Evolutionary conservation across 2,797 vertebrate genomes (phyloP).

Genomic region (Alcedo quadribrachys): DNA sequence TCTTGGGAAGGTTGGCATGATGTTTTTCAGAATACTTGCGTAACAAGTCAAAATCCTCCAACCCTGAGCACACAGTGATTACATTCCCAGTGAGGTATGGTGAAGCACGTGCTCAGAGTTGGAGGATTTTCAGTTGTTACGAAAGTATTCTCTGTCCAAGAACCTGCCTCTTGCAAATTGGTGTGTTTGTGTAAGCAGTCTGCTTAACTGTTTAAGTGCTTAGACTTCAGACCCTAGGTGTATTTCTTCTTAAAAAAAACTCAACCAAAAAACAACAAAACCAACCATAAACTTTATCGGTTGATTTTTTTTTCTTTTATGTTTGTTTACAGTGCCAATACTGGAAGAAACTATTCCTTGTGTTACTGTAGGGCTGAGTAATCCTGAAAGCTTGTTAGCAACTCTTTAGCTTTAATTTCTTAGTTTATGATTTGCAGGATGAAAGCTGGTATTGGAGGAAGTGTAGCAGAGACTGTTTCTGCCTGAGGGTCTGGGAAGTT

Average conservation of each 20-base stretch:
- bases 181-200: background rate
- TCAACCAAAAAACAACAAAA: background rate
- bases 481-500: background rate
- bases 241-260: background rate
- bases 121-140: background rate
- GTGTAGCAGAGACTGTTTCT: background rate
- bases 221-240: background rate
- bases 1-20: background rate
- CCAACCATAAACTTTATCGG: too few relatives aligned
- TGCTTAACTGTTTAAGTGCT: slow-evolving; percentile 6
- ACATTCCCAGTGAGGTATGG: background rate
- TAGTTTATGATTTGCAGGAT: background rate
- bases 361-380: background rate
- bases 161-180: background rate
- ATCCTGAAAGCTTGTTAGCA: background rate
- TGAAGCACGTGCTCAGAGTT: background rate
- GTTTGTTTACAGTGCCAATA: background rate
- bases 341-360: background rate
- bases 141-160: background rate
- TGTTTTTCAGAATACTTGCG: background rate
- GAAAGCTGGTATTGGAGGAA: background rate
- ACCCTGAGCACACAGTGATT: background rate
- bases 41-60: background rate
- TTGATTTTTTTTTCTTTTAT: too few relatives aligned
- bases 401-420: background rate